phyloP scores from a whole-genome alignment of 53 echinoderm and acorn worm genomes.

The Astropecten irregularis region DNA sequence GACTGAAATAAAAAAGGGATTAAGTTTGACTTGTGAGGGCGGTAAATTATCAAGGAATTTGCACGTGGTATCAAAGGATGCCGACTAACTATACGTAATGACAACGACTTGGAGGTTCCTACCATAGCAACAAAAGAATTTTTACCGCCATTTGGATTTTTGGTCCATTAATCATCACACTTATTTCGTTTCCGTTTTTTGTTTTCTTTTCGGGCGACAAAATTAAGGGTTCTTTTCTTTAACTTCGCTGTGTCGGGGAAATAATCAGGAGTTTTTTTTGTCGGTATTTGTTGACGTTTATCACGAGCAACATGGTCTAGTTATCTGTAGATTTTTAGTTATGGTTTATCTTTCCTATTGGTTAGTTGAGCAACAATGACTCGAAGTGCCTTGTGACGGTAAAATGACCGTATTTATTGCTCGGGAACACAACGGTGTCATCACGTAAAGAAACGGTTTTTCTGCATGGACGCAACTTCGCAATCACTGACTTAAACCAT shows the following conservation, averaged over 20 bases:
- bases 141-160: constrained; percentile 24
- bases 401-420: no score
- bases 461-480: no score
- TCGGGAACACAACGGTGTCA: no score
- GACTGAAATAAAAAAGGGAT: constrained; percentile 37
- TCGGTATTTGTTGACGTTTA: constrained; percentile 7
- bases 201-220: constrained; percentile 3
- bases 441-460: no score
- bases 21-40: neutral
- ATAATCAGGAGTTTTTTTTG: no score
- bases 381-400: neutral
- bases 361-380: neutral
- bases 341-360: neutral
- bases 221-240: neutral
- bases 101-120: no score
- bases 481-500: no score
- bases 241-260: no score
- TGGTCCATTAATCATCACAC: neutral
- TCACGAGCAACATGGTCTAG: neutral
- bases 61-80: constrained; percentile 7
- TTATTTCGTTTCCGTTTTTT: no score
- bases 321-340: constrained; percentile 1
- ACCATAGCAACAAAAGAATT: constrained; percentile 43
- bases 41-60: neutral
- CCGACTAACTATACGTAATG: no score